Evolutionary conservation across 2,113 vertebrate genomes (phyloP).

Genomic region (Pseudonaja textilis): DNA sequence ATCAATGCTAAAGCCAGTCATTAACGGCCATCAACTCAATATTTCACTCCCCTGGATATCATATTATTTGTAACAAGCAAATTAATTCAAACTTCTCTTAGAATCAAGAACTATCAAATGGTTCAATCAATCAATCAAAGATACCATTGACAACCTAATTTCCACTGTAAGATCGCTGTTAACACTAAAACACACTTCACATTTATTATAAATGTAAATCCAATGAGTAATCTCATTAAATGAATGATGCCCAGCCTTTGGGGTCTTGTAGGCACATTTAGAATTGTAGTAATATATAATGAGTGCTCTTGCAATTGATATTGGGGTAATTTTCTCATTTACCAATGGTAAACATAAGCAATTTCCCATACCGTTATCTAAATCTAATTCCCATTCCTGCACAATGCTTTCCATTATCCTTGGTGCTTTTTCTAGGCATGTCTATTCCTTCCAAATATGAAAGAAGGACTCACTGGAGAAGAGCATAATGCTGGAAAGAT

Average conservation of each 20-base stretch:
- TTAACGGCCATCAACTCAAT: background rate
- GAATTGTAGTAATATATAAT: background rate
- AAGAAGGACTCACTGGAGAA: no score
- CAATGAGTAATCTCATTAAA: background rate
- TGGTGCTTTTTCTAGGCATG: background rate
- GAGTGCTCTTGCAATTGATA: background rate
- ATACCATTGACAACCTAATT: background rate
- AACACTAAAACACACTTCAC: background rate
- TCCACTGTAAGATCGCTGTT: background rate
- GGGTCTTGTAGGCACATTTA: background rate
- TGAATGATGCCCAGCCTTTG: background rate
- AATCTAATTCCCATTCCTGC: background rate
- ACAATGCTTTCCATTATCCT: background rate
- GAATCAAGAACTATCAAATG: background rate
- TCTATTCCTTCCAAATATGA: background rate
- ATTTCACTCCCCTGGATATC: background rate
- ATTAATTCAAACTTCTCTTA: background rate
- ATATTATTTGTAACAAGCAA: background rate
- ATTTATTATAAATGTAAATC: background rate
- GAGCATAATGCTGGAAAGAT: no score
- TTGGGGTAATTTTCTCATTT: background rate
- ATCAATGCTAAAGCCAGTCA: background rate
- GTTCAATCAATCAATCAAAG: background rate
- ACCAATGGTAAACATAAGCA: background rate
- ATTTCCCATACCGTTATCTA: background rate